Evolutionary conservation across 2,113 vertebrate species (phyloP).

Genomic region (Cyphotilapia sp.): DNA sequence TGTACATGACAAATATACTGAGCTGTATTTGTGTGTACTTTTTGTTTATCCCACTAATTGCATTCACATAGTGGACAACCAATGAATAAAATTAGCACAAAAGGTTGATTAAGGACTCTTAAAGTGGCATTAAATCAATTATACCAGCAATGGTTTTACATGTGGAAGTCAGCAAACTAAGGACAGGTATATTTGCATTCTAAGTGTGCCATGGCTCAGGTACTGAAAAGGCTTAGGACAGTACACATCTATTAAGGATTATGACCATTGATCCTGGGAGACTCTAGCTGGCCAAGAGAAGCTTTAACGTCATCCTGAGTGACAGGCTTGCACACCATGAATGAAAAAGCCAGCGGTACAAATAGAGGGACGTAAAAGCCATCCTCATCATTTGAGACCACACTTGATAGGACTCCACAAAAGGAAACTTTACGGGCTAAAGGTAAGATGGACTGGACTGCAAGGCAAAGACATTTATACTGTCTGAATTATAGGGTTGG

Average conservation of each 20-base stretch:
- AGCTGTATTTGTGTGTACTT: background rate
- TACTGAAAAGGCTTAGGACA: slow-evolving; percentile 21
- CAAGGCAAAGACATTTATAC: background rate
- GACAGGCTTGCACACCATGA: slow-evolving; percentile 26
- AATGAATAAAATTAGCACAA: slow-evolving; percentile 6
- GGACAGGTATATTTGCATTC: slow-evolving; percentile 20
- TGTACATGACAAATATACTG: background rate
- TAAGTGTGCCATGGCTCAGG: slow-evolving; percentile 53
- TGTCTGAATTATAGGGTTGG: background rate
- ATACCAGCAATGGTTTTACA: background rate
- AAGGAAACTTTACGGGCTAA: background rate
- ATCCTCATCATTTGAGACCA: background rate
- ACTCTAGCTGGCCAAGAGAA: slow-evolving; percentile 50
- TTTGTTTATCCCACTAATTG: background rate
- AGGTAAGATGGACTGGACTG: slow-evolving; percentile 34
- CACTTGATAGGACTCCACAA: background rate
- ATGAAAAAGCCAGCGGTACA: slow-evolving; percentile 51
- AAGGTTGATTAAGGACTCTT: background rate
- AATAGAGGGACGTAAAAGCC: slow-evolving; percentile 42
- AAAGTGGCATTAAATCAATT: background rate
- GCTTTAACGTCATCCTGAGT: slow-evolving; percentile 40
- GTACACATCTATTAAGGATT: slow-evolving; percentile 23
- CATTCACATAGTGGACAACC: background rate
- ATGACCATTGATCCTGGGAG: slow-evolving; percentile 37
- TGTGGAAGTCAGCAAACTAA: slow-evolving; percentile 3